Percentiles rank a stretch among this genome's conserved stretches.
Evolutionary conservation across 2,888 invertebrate species (phyloP).

Genomic region (Eupithecia dodoneata): DNA sequence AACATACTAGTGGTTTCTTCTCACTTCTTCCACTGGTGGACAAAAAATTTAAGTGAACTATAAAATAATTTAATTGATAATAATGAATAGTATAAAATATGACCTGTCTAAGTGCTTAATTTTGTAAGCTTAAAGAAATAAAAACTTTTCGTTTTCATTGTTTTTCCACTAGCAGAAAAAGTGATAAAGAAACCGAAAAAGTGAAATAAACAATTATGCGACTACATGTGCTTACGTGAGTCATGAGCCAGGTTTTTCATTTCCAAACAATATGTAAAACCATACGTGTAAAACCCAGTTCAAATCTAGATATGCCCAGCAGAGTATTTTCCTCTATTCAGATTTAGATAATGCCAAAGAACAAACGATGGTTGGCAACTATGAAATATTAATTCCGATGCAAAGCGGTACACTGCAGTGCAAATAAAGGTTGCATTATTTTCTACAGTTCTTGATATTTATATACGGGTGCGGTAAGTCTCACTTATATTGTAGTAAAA

Average conservation of each 20-base stretch:
- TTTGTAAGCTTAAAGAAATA: too few relatives aligned
- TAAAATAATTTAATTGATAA: too few relatives aligned
- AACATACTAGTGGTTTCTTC: too few relatives aligned
- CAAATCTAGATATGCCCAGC: background rate
- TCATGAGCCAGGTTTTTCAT: background rate
- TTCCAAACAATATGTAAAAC: background rate
- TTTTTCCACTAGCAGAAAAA: background rate
- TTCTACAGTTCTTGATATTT: background rate
- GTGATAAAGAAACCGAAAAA: background rate
- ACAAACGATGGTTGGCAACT: constrained; percentile 37
- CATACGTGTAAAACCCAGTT: background rate
- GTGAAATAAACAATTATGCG: background rate
- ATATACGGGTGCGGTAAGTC: background rate
- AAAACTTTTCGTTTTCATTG: too few relatives aligned
- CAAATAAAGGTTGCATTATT: constrained; percentile 16
- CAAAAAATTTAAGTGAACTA: too few relatives aligned
- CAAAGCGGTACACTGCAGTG: constrained; percentile 40
- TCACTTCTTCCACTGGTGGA: too few relatives aligned
- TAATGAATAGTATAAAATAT: too few relatives aligned
- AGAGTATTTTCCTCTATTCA: constrained; percentile 8
- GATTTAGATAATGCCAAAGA: constrained; percentile 31
- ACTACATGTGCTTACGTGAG: background rate
- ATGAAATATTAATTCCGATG: constrained; percentile 46
- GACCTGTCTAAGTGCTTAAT: too few relatives aligned
- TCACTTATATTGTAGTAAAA: too few relatives aligned